Percentiles rank a stretch among this genome's conserved stretches.
Conservation (phyloP, 2,888 invertebrate species). For the Junonia oenone region DNA sequence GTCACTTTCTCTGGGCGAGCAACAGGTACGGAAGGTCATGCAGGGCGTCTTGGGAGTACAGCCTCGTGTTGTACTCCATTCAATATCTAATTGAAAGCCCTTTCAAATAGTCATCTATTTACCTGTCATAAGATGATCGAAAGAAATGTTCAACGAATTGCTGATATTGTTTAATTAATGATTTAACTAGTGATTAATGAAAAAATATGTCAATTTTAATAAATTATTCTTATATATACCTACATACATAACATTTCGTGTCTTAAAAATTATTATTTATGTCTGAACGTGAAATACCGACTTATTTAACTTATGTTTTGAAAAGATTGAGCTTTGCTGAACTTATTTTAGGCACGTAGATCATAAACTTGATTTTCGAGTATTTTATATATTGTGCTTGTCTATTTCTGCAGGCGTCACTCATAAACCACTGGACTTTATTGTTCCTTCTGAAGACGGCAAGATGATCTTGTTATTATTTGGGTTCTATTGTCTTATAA, state of each 20-base stretch:
- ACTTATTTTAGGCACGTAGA: too few relatives aligned
- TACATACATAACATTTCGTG: too few relatives aligned
- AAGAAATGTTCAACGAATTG: background rate
- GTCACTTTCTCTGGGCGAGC: slow-evolving; percentile 66
- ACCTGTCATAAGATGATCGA: background rate
- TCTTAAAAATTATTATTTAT: too few relatives aligned
- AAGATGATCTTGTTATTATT: background rate
- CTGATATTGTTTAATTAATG: background rate
- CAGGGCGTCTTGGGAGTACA: slow-evolving; percentile 41
- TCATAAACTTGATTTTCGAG: background rate
- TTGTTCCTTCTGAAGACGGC: background rate
- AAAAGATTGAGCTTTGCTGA: too few relatives aligned
- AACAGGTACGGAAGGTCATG: slow-evolving; percentile 71
- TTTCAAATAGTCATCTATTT: background rate
- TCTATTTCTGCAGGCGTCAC: background rate
- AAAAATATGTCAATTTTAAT: too few relatives aligned
- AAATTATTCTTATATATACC: too few relatives aligned
- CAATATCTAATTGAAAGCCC: slow-evolving; percentile 10
- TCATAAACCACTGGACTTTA: background rate
- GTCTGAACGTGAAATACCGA: too few relatives aligned
- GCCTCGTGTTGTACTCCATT: slow-evolving; percentile 18
- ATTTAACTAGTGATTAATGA: too few relatives aligned
- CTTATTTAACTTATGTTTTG: too few relatives aligned
- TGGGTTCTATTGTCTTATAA: background rate
- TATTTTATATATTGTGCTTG: background rate